Percentiles rank a stretch among this genome's conserved stretches.
Evolutionary conservation across 2,797 vertebrate species (phyloP).

Genomic region (Masticophis lateralis): DNA sequence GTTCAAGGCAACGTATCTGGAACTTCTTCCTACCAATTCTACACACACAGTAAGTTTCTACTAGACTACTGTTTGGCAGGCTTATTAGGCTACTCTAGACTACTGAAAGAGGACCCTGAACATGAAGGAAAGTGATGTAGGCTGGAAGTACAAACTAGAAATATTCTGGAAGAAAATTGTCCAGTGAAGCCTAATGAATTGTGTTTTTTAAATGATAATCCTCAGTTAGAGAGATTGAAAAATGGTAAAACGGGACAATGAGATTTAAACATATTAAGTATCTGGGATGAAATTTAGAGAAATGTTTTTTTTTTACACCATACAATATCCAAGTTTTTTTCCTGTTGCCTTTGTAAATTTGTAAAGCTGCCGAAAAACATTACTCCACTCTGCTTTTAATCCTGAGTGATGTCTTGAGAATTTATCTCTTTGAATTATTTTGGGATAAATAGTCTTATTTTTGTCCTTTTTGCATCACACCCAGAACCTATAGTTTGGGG

Average conservation of each 20-base stretch:
- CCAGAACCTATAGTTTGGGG: neutral
- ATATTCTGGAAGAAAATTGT: neutral
- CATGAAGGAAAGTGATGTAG: neutral
- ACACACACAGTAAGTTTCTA: neutral
- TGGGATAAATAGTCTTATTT: neutral
- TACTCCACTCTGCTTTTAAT: neutral
- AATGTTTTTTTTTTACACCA: neutral
- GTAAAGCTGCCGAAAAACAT: neutral
- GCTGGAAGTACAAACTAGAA: neutral
- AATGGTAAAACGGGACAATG: neutral
- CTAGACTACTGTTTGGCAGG: neutral
- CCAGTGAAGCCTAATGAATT: neutral
- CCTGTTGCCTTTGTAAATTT: neutral
- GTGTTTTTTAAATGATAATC: neutral
- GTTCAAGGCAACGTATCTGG: neutral
- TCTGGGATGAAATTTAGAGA: neutral
- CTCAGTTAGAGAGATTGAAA: neutral
- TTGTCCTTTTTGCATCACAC: neutral
- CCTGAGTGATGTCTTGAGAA: neutral
- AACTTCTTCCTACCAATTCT: neutral
- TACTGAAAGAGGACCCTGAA: neutral
- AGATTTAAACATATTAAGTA: neutral
- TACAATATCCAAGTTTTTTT: neutral
- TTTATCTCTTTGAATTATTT: neutral
- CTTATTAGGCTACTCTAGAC: neutral